phyloP scores from a whole-genome alignment of 2,797 vertebrate genomes.

The Pogoniulus pusillus region DNA sequence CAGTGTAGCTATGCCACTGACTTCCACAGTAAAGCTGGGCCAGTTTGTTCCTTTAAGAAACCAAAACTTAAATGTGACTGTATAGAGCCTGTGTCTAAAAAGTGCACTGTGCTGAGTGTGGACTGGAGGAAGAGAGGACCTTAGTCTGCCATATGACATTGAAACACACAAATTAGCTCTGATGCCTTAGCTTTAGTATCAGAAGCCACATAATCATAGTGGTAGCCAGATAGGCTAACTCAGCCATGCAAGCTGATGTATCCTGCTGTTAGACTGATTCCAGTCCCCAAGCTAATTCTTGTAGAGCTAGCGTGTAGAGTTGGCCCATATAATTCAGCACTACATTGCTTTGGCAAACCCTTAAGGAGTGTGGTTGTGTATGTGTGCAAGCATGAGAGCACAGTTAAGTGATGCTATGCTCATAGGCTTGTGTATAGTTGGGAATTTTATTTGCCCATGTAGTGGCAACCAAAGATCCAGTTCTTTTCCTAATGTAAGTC shows the following conservation, averaged over 20 bases:
- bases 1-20: conserved; percentile 12
- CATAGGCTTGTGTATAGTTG: not conserved
- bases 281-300: conserved; percentile 19
- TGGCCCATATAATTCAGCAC: conserved; percentile 40
- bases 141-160: accelerated
- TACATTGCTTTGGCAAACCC: conserved; percentile 14
- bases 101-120: not conserved
- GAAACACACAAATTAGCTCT: not conserved
- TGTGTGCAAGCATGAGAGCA: not conserved
- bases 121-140: not conserved
- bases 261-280: conserved; percentile 28
- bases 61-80: not conserved
- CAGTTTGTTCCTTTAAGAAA: conserved; percentile 16
- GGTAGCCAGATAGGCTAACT: conserved; percentile 24
- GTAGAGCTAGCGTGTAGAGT: conserved; percentile 10
- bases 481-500: not conserved
- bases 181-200: not conserved
- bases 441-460: not conserved
- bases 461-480: not conserved
- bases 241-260: not conserved
- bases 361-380: not conserved
- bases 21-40: not conserved
- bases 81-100: not conserved
- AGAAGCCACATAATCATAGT: conserved; percentile 9
- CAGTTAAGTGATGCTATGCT: not conserved